These are phyloP conservation scores for Glyptemys insculpta DNA, from an alignment of 2,797 vertebrate genomes.

Conservation along the genomic window DNA sequence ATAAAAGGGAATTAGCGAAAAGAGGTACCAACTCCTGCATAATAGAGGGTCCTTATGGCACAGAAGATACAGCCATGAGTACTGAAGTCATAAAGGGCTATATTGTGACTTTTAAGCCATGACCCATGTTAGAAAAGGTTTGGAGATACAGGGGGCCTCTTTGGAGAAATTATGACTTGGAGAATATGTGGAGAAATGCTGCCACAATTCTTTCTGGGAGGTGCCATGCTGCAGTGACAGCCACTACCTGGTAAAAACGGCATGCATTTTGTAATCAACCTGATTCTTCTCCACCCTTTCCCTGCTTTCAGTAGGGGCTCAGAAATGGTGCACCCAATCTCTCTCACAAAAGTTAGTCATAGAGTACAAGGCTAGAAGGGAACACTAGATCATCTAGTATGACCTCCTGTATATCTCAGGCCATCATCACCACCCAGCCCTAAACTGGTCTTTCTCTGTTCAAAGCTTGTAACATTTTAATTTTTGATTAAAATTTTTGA, in stretches of 20 bases:
- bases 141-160: accelerated
- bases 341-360: background rate
- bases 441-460: too few relatives aligned
- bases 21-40: background rate
- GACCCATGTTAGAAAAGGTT: accelerated
- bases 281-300: background rate
- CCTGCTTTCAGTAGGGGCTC: background rate
- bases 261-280: background rate
- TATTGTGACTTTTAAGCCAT: background rate
- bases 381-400: background rate
- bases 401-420: background rate
- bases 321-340: background rate
- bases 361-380: background rate
- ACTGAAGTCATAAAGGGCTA: accelerated
- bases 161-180: background rate
- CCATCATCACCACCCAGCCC: too few relatives aligned
- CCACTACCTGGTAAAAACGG: background rate
- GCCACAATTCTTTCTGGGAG: background rate
- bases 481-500: too few relatives aligned
- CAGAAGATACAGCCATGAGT: background rate
- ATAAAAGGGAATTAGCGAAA: background rate
- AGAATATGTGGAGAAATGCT: background rate
- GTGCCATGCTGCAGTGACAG: background rate
- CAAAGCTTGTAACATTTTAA: too few relatives aligned
- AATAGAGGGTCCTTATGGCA: background rate